These are phyloP conservation scores for Lepidurus arcticus DNA, from an alignment of 1,140 invertebrate species.

Conservation along the genomic window DNA sequence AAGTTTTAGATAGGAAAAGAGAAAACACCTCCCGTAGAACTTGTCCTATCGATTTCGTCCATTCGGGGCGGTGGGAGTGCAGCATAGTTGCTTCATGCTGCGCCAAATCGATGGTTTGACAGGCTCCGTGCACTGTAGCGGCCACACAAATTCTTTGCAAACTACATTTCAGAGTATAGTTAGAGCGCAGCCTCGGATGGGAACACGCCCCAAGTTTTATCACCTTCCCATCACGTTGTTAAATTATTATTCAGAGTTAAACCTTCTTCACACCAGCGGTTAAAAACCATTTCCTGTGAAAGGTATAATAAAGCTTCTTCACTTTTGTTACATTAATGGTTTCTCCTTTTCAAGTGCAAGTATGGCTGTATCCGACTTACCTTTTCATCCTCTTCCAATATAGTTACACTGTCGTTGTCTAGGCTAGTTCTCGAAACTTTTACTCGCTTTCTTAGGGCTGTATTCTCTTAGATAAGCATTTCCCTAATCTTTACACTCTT, in stretches of 20 bases:
- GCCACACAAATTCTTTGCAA: not conserved
- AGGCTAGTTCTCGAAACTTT: no score
- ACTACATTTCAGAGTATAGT: not conserved
- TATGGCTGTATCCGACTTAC: no score
- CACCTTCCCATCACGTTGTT: not conserved
- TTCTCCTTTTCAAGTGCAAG: no score
- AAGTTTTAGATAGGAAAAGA: not conserved
- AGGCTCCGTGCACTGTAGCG: not conserved
- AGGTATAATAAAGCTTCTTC: no score
- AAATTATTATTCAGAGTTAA: not conserved
- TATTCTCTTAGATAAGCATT: no score
- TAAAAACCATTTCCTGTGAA: no score
- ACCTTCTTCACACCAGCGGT: no score
- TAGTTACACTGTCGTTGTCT: no score
- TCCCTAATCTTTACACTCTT: no score
- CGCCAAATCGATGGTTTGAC: constrained; percentile 9
- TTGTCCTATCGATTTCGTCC: not conserved
- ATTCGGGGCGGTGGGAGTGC: not conserved
- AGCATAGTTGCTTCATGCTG: not conserved
- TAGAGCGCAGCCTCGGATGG: constrained; percentile 11
- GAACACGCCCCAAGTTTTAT: not conserved
- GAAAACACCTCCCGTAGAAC: not conserved
- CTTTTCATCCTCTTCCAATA: no score
- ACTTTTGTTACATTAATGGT: no score
- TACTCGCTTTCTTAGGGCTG: no score